Evolutionary conservation across 2,113 vertebrate species (phyloP), one percentile per base, ranked within the genome.

Genomic region (Solea solea): DNA sequence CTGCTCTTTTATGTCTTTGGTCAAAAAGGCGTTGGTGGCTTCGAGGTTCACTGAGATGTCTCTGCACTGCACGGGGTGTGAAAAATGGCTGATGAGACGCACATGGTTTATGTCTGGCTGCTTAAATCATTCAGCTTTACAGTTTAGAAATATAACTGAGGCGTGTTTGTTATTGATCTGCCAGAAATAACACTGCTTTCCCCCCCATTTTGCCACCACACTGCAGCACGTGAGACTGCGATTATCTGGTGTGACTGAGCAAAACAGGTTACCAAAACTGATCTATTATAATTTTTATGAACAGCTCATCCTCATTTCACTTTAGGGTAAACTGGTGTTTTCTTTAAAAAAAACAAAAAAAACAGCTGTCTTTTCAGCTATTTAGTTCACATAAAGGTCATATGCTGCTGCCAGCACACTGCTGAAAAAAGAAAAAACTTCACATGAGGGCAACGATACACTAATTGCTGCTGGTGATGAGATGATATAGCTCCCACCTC

Each of bases 11-110:
- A 44, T 62, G 13, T 64, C 46, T 52, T 27, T 64, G 74, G 74
- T 73, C 58, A 74, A n/a, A 83, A 89, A 92, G 88, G 90, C 86
- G 89, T 89, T 82, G 90, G 72, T 85, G 81, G 72, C 72, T 84
- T 70, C 73, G 72, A 80, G 84, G 76, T 81, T 69, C 77, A 80
- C 49, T 3, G 58, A 65, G 78, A 46, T 82, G 80, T 82, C 64
- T 71, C 73, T 71, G 81, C 82, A 70, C 83, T 74, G 85, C 86
- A 70, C 69, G 75, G 54, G 59, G 55, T 58, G 40, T 68, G 74
- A 72, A 28, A 52, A 45, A 57, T 71, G 67, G 64, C 46, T 57
- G 64, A 59, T 60, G 4, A 79, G 68, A 41, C 74, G 77, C 85
- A 88, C 84, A 89, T 90, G 87, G 78, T 69, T 82, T 10, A 68